A percentile compares a stretch with the other conserved stretches of the same genome.
These are phyloP conservation scores for Thalpophila matura DNA, from an alignment of 2,888 invertebrate species.

Conservation along the genomic window DNA sequence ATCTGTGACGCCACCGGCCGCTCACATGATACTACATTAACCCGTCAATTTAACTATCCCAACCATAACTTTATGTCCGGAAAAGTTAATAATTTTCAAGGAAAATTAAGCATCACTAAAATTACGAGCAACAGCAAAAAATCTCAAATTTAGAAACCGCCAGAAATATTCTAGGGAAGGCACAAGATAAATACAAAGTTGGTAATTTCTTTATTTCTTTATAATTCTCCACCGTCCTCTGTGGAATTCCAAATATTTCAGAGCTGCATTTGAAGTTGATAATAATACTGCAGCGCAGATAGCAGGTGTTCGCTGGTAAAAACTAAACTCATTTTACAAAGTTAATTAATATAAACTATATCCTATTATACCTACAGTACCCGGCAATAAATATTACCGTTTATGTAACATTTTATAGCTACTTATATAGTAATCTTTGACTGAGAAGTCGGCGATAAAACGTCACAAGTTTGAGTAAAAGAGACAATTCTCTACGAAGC, in stretches of 20 bases:
- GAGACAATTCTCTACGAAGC: no score
- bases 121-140: no score
- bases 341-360: no score
- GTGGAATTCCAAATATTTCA: constrained; percentile 30
- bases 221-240: constrained; percentile 5
- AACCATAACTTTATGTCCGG: constrained; percentile 24
- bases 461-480: no score
- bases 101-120: no score
- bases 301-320: not conserved
- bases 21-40: constrained; percentile 3
- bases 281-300: not conserved
- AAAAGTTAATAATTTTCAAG: constrained; percentile 28
- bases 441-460: no score
- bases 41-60: constrained; percentile 7
- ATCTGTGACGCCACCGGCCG: constrained; percentile 25
- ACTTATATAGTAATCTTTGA: no score
- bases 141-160: no score
- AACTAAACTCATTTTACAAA: not conserved
- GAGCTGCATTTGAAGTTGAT: not conserved
- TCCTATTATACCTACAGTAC: no score
- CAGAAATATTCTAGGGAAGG: constrained; percentile 21
- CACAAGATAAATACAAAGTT: constrained; percentile 28
- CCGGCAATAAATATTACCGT: no score
- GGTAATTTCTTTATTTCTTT: constrained; percentile 46
- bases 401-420: no score